These are phyloP conservation scores for Pachypanchax playfairii DNA, from an alignment of 2,113 vertebrate genomes.

Conservation along the genomic window DNA sequence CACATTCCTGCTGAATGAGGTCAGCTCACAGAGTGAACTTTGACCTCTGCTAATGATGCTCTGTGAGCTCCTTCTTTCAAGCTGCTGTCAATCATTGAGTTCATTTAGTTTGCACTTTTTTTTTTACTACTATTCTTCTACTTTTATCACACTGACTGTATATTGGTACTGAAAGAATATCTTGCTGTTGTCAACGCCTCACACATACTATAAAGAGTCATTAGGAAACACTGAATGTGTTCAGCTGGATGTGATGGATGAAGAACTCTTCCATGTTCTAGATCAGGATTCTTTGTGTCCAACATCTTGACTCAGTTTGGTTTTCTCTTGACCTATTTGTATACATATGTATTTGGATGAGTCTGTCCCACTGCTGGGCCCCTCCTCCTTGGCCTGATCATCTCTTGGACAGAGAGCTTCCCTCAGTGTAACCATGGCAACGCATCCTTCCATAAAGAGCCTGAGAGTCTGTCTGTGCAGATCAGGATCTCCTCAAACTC, in stretches of 20 bases:
- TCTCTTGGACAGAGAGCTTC: slow-evolving; percentile 58
- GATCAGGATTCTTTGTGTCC: neutral
- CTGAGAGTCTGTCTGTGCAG: slow-evolving; percentile 58
- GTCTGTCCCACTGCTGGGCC: slow-evolving; percentile 18
- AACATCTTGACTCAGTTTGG: slow-evolving; percentile 9
- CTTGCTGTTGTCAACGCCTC: neutral
- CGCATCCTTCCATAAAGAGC: slow-evolving; percentile 56
- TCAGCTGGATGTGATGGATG: neutral
- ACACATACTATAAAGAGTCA: no score
- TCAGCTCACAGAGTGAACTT: slow-evolving; percentile 40
- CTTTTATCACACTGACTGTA: neutral
- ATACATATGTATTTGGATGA: slow-evolving; percentile 1
- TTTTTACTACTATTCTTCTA: neutral
- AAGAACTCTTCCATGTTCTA: neutral
- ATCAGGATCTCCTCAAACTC: slow-evolving; percentile 48
- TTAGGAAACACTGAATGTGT: neutral
- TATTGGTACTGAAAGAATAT: neutral
- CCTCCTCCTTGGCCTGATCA: slow-evolving; percentile 71
- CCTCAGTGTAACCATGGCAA: slow-evolving; percentile 77
- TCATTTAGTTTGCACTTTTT: neutral
- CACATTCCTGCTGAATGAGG: slow-evolving; percentile 47
- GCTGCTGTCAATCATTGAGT: neutral
- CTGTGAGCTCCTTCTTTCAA: slow-evolving; percentile 1
- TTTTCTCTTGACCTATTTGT: slow-evolving; percentile 60
- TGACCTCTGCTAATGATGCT: slow-evolving; percentile 15